A percentile compares a stretch with the other conserved stretches of the same genome.
Conservation (phyloP, 2,113 vertebrate genomes). For the Pimephales promelas region DNA sequence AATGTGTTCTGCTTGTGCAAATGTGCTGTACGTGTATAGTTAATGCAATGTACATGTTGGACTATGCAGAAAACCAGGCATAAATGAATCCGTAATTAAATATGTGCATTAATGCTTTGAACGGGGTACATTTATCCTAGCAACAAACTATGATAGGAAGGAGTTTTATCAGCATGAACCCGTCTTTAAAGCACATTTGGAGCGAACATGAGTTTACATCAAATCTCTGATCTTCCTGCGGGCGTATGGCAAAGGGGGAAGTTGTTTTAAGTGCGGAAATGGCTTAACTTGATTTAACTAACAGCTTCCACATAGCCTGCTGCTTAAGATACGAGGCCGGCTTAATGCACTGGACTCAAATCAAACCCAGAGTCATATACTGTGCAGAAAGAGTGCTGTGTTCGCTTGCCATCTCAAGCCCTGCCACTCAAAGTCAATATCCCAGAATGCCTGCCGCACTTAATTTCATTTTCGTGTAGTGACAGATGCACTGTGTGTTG, state of each 20-base stretch:
- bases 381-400: slow-evolving; percentile 17
- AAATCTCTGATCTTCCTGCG: slow-evolving; percentile 53
- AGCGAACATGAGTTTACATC: slow-evolving; percentile 42
- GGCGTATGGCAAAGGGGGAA: slow-evolving; percentile 53
- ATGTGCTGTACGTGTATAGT: slow-evolving; percentile 26
- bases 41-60: slow-evolving; percentile 31
- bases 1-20: slow-evolving; percentile 49
- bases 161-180: slow-evolving; percentile 5
- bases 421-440: slow-evolving; percentile 37
- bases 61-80: slow-evolving; percentile 11
- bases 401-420: slow-evolving; percentile 20
- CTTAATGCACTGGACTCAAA: slow-evolving; percentile 51
- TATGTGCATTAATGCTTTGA: neutral
- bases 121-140: neutral
- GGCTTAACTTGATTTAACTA: slow-evolving; percentile 64
- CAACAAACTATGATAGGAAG: neutral
- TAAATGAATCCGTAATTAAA: neutral
- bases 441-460: slow-evolving; percentile 33
- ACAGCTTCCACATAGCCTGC: slow-evolving; percentile 53
- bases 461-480: slow-evolving; percentile 50
- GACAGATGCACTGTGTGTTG: slow-evolving; percentile 47
- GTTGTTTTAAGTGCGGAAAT: slow-evolving; percentile 61
- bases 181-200: slow-evolving; percentile 45
- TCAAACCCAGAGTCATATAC: slow-evolving; percentile 41
- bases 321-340: slow-evolving; percentile 49